phyloP scores from a whole-genome alignment of 2,888 invertebrate genomes.

The Notodonta dromedarius region DNA sequence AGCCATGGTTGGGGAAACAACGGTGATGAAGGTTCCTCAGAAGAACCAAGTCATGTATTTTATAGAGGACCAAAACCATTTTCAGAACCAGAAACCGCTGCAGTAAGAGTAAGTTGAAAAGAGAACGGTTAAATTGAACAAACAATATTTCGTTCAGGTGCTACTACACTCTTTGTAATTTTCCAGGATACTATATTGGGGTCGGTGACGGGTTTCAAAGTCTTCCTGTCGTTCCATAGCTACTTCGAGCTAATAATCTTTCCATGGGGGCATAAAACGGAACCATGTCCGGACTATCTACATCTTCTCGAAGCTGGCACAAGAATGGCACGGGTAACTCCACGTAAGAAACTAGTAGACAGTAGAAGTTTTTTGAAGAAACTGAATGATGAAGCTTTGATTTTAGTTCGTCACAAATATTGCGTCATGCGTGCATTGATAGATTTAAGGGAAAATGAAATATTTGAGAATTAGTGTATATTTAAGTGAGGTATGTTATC shows the following conservation, averaged over 20 bases:
- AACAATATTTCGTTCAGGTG: too few species aligned
- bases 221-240: constrained; percentile 76
- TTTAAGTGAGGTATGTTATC: constrained; percentile 16
- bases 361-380: constrained; percentile 10
- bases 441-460: too few species aligned
- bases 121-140: background rate
- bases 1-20: constrained; percentile 92
- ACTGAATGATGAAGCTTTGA: background rate
- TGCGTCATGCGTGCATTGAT: background rate
- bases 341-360: constrained; percentile 42
- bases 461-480: too few species aligned
- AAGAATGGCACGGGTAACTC: constrained; percentile 72
- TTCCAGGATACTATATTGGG: constrained; percentile 69
- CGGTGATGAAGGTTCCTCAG: constrained; percentile 89
- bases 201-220: constrained; percentile 64
- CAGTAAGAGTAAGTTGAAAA: constrained; percentile 73
- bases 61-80: constrained; percentile 92
- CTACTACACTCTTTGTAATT: background rate
- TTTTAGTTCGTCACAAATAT: background rate
- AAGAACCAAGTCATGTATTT: constrained; percentile 90
- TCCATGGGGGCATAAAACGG: constrained; percentile 72
- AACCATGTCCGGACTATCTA: constrained; percentile 71
- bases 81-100: constrained; percentile 93
- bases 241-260: constrained; percentile 77
- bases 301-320: constrained; percentile 68